Conservation (phyloP, 2,797 vertebrate species). For the Hydrophis major region DNA sequence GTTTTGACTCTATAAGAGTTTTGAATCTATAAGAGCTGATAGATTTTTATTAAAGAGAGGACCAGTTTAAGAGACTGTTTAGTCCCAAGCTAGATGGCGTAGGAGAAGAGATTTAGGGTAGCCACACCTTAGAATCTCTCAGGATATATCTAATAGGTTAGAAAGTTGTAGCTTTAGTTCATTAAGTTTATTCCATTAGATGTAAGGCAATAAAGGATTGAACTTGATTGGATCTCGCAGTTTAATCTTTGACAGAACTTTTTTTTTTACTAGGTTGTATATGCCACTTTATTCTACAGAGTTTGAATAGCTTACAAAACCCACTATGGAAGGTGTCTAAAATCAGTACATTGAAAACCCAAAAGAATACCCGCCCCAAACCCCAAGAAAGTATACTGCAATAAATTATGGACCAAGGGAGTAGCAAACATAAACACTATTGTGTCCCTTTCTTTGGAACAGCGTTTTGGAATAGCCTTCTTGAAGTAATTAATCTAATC, state of each 20-base stretch:
- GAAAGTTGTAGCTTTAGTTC: not conserved
- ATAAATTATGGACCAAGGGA: not conserved
- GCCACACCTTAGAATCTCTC: not conserved
- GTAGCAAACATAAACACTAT: not conserved
- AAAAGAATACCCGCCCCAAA: not conserved
- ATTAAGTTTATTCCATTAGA: not conserved
- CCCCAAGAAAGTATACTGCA: not conserved
- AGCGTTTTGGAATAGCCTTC: not conserved
- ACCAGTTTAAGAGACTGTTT: not conserved
- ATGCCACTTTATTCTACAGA: not conserved
- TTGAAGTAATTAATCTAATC: not conserved
- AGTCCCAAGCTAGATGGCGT: not conserved
- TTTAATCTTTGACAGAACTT: not conserved
- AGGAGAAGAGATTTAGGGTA: not conserved
- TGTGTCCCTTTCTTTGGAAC: not conserved
- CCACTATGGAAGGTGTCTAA: not conserved
- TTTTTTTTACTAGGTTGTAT: not conserved
- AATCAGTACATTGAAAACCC: not conserved
- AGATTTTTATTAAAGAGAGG: not conserved
- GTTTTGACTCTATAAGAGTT: not conserved
- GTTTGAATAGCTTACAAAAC: not conserved
- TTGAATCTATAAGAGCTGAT: not conserved
- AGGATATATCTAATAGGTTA: not conserved
- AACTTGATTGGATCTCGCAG: not conserved
- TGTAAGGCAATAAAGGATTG: not conserved